phyloP scores from a whole-genome alignment of 2,797 vertebrate genomes.

The Dryobates pubescens region DNA sequence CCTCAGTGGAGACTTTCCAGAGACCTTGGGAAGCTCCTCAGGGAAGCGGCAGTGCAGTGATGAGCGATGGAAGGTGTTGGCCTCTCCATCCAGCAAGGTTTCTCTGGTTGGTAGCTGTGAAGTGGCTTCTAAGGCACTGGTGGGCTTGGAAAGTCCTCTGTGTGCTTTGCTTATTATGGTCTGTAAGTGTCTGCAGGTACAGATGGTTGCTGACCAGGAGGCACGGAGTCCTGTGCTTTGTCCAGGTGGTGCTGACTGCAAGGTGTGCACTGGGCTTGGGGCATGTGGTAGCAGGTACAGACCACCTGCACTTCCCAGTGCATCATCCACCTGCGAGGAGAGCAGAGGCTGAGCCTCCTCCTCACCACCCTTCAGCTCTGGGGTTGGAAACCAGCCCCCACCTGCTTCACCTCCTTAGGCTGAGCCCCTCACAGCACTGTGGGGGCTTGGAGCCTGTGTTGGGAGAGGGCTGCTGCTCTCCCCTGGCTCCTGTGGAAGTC shows the following conservation, averaged over 20 bases:
- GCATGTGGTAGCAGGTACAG: neutral
- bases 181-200: neutral
- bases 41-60: fast-evolving
- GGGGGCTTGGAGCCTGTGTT: neutral
- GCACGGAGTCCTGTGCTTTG: neutral
- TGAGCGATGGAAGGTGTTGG: neutral
- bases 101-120: neutral
- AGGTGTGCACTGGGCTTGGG: neutral
- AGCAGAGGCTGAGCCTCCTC: neutral
- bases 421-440: neutral
- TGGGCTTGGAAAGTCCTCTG: neutral
- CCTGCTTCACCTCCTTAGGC: neutral
- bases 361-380: fast-evolving
- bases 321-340: neutral
- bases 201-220: neutral
- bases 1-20: neutral
- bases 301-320: fast-evolving
- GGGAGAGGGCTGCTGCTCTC: neutral
- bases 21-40: neutral
- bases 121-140: neutral
- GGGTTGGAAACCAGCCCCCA: neutral
- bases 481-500: neutral
- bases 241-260: neutral
- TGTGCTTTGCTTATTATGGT: neutral
- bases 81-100: neutral